Percentiles rank a stretch among this genome's conserved stretches.
Evolutionary conservation across 2,888 invertebrate genomes (phyloP).

Genomic region (Xestobium rufovillosum): DNA sequence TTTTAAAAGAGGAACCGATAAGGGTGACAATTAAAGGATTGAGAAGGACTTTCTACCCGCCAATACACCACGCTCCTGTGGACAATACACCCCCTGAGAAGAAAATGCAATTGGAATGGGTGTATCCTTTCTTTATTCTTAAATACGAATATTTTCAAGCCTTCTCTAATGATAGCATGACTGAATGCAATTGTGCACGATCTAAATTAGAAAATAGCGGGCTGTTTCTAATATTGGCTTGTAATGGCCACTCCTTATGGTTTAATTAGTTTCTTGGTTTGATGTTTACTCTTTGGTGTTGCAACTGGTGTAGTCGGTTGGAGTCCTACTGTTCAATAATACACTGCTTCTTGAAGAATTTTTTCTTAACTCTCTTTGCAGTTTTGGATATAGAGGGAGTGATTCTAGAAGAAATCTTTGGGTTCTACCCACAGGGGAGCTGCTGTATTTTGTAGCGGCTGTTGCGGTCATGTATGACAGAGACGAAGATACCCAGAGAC

Average conservation of each 20-base stretch:
- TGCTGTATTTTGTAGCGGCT: conserved; percentile 87
- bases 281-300: conserved; percentile 14
- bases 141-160: too few relatives aligned
- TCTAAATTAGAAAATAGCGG: background rate
- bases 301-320: conserved; percentile 7
- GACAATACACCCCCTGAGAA: conserved; percentile 84
- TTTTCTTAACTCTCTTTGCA: conserved; percentile 41
- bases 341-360: background rate
- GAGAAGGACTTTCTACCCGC: conserved; percentile 79
- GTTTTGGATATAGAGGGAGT: conserved; percentile 89
- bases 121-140: conserved; percentile 58
- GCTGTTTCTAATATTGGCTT: too few relatives aligned
- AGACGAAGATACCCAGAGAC: conserved; percentile 79
- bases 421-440: conserved; percentile 88
- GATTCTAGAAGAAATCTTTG: conserved; percentile 85
- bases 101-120: conserved; percentile 86
- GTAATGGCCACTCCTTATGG: too few relatives aligned
- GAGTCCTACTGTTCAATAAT: too few relatives aligned
- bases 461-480: conserved; percentile 83
- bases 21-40: conserved; percentile 76
- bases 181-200: background rate
- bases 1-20: conserved; percentile 78
- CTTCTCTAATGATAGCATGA: conserved; percentile 2
- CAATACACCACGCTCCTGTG: conserved; percentile 74
- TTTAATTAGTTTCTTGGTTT: conserved; percentile 20